Conservation (phyloP, 2,113 vertebrate species). For the Euleptes europaea region DNA sequence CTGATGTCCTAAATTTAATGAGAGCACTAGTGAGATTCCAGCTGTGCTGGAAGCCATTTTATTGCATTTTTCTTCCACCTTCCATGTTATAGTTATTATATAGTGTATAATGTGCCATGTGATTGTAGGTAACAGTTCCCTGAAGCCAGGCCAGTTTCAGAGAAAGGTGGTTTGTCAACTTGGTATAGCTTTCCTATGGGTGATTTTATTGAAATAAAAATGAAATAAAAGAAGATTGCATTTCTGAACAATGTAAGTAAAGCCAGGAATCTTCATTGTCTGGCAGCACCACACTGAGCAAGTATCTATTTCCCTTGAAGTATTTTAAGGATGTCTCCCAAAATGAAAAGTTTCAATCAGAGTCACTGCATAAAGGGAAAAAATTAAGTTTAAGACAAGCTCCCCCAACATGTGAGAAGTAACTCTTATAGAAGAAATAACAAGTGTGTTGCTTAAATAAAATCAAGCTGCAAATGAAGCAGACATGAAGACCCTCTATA, state of each 20-base stretch:
- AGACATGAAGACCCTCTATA: not conserved
- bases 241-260: not conserved
- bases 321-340: not conserved
- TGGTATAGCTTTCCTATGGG: not conserved
- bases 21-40: not conserved
- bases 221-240: not conserved
- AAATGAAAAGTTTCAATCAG: not conserved
- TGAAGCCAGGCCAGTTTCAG: not conserved
- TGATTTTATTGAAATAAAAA: not conserved
- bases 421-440: slow-evolving; percentile 10
- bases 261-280: not conserved
- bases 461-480: slow-evolving; percentile 6
- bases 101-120: not conserved
- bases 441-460: not conserved
- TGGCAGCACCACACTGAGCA: not conserved
- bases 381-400: not conserved
- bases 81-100: not conserved
- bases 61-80: not conserved
- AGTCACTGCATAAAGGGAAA: not conserved
- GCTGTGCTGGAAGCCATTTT: not conserved
- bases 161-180: not conserved
- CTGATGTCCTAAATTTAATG: not conserved
- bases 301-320: not conserved
- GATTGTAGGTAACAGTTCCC: not conserved
- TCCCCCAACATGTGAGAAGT: not conserved